phyloP scores from a whole-genome alignment of 2,797 vertebrate species.

The Girardinus metallicus region DNA sequence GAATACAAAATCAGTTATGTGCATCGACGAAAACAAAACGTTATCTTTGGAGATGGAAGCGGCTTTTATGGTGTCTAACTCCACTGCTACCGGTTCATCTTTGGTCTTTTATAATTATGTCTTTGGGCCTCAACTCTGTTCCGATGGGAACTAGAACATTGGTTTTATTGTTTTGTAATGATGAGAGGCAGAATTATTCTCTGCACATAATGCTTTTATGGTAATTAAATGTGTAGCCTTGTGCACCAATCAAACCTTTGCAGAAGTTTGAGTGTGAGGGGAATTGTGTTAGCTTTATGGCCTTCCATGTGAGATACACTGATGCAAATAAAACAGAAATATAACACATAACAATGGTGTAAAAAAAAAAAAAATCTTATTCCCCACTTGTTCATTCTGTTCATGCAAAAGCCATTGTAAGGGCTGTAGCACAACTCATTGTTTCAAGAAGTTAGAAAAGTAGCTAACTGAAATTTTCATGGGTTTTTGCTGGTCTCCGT shows the following conservation, averaged over 20 bases:
- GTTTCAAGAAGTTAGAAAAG: neutral
- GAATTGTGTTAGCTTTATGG: neutral
- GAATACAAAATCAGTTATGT: slow-evolving; percentile 45
- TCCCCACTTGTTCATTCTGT: neutral
- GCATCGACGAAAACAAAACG: slow-evolving; percentile 25
- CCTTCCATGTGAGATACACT: neutral
- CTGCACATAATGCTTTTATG: neutral
- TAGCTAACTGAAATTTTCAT: neutral
- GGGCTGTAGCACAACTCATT: neutral
- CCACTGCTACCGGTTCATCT: slow-evolving; percentile 20
- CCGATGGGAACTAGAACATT: neutral
- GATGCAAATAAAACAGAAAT: neutral
- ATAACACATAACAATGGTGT: neutral
- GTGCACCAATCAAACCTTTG: neutral
- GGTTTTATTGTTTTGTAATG: neutral
- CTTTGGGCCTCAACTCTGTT: slow-evolving; percentile 32
- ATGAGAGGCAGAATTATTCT: neutral
- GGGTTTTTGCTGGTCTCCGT: neutral
- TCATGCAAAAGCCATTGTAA: neutral
- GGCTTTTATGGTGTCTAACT: neutral
- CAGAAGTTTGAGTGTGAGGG: too few species aligned
- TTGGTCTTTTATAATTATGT: slow-evolving; percentile 54
- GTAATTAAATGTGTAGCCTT: neutral
- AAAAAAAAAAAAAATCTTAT: neutral
- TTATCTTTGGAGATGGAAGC: slow-evolving; percentile 31